Percentiles rank a stretch among this genome's conserved stretches.
Conservation (phyloP, 2,888 invertebrate species). For the Poecilobothrus nobilitatus region DNA sequence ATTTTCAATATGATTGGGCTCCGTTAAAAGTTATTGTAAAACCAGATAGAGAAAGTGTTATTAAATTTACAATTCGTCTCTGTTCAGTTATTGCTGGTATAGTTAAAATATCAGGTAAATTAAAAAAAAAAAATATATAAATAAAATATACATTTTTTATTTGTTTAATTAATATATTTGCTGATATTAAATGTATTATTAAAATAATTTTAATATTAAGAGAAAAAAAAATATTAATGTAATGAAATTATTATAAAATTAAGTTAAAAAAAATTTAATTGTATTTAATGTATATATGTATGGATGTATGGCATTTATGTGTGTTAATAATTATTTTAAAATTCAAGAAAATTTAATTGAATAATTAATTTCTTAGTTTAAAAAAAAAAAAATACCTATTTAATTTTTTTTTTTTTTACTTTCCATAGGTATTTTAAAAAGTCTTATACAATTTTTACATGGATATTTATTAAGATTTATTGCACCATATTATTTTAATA, state of each 20-base stretch:
- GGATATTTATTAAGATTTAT: conserved; percentile 16
- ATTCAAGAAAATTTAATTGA: too few relatives aligned
- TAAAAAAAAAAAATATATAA: not conserved
- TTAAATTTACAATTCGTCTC: conserved; percentile 75
- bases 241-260: too few relatives aligned
- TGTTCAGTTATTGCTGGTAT: conserved; percentile 91
- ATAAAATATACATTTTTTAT: not conserved
- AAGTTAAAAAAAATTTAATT: too few relatives aligned
- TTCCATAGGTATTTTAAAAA: conserved; percentile 25
- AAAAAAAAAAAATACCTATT: not conserved
- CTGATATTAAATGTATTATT: too few relatives aligned
- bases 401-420: conserved; percentile 12
- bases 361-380: too few relatives aligned
- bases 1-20: conserved; percentile 90
- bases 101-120: conserved; percentile 67
- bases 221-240: too few relatives aligned
- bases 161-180: too few relatives aligned
- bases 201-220: too few relatives aligned
- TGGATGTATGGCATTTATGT: too few relatives aligned
- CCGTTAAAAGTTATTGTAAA: conserved; percentile 77
- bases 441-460: conserved; percentile 19
- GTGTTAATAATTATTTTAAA: too few relatives aligned
- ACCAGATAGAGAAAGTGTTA: conserved; percentile 66
- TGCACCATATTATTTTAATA: conserved; percentile 19
- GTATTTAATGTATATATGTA: too few relatives aligned